Conservation (phyloP, 1,140 invertebrate genomes). For the Drosophila ambigua region DNA sequence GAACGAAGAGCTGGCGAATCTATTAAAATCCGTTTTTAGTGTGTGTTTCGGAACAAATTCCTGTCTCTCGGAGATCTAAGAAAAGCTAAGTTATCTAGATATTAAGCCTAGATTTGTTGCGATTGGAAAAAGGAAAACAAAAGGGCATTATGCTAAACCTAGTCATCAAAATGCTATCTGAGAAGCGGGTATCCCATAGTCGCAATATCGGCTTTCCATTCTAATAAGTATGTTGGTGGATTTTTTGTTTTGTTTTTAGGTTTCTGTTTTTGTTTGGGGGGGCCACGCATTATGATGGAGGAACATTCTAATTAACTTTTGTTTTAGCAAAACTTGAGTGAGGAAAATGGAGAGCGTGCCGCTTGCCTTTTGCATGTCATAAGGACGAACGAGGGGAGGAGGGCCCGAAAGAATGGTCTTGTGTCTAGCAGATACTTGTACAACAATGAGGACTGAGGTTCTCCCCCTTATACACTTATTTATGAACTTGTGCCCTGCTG, state of each 20-base stretch:
- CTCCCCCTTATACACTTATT: conserved; percentile 52
- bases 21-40: too few relatives aligned
- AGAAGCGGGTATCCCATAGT: too few relatives aligned
- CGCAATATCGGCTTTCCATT: too few relatives aligned
- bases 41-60: too few relatives aligned
- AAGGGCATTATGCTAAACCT: too few relatives aligned
- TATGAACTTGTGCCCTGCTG: conserved; percentile 70
- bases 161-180: too few relatives aligned
- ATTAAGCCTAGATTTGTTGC: too few relatives aligned
- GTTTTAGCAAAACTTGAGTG: conserved; percentile 75
- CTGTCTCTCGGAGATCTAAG: too few relatives aligned
- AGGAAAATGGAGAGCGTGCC: conserved; percentile 33
- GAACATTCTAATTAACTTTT: conserved; percentile 81
- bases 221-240: conserved; percentile 13
- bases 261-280: conserved; percentile 5
- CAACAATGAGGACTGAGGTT: conserved; percentile 38
- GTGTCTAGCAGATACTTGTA: conserved; percentile 54
- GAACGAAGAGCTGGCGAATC: too few relatives aligned
- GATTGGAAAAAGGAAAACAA: too few relatives aligned
- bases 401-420: conserved; percentile 32
- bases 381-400: background rate
- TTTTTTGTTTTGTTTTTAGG: conserved; percentile 24
- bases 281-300: conserved; percentile 69
- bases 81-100: too few relatives aligned
- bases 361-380: conserved; percentile 61